Conservation (phyloP, 1,140 invertebrate species). For the Copidosoma floridanum region DNA sequence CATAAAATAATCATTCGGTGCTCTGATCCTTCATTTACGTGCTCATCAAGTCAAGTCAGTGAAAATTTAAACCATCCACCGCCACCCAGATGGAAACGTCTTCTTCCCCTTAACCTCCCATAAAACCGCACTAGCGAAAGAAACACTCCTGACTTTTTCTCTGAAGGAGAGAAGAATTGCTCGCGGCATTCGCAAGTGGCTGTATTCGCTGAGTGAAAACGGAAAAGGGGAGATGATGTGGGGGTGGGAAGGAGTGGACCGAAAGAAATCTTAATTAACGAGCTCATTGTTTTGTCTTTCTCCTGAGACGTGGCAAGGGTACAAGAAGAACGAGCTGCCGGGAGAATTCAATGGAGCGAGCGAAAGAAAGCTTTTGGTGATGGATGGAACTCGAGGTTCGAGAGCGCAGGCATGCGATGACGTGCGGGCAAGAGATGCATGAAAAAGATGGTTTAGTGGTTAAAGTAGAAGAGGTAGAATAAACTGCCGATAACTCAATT, state of each 20-base stretch:
- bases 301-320: conserved; percentile 23
- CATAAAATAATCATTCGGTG: conserved; percentile 14
- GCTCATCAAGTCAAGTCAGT: conserved; percentile 14
- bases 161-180: conserved; percentile 18
- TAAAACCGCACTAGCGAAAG: conserved; percentile 32
- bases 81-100: conserved; percentile 9
- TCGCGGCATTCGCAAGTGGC: conserved; percentile 29
- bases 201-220: not conserved
- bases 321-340: conserved; percentile 21
- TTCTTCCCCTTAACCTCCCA: conserved; percentile 7
- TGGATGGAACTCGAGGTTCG: too few relatives aligned
- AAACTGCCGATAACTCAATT: too few relatives aligned
- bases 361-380: too few relatives aligned
- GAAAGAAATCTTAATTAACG: conserved; percentile 55
- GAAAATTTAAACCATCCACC: conserved; percentile 21
- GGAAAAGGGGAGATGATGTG: conserved; percentile 5
- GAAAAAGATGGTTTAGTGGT: too few relatives aligned
- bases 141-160: conserved; percentile 15
- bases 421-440: too few relatives aligned
- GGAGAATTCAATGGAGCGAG: conserved; percentile 47
- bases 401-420: too few relatives aligned
- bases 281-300: conserved; percentile 52
- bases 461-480: too few relatives aligned
- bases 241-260: too few relatives aligned
- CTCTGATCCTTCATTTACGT: conserved; percentile 20